A percentile compares a stretch with the other conserved stretches of the same genome.
phyloP scores from a whole-genome alignment of 1,140 invertebrate genomes.

The Hormaphis cornu region DNA sequence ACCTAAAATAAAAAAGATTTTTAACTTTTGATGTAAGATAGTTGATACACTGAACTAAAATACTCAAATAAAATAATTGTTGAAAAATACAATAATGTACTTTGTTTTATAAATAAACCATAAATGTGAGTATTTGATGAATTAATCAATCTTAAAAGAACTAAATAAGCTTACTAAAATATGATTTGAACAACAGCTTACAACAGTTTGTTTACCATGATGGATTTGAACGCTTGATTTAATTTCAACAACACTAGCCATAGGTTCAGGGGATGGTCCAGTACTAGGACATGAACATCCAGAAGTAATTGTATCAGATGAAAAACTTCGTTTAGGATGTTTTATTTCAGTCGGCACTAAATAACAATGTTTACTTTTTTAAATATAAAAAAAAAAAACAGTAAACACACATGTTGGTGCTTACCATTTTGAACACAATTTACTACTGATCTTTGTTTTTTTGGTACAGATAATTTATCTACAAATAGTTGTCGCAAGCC shows the following conservation, averaged over 20 bases:
- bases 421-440: slow-evolving; percentile 24
- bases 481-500: slow-evolving; percentile 18
- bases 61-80: neutral
- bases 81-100: too few relatives aligned
- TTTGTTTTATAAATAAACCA: too few relatives aligned
- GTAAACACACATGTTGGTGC: neutral
- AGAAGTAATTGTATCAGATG: slow-evolving; percentile 10
- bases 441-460: slow-evolving; percentile 10
- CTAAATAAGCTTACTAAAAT: slow-evolving; percentile 4
- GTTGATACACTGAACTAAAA: slow-evolving; percentile 9
- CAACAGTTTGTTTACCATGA: neutral
- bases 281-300: slow-evolving; percentile 15
- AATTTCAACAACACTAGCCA: neutral
- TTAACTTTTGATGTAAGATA: slow-evolving; percentile 13
- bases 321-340: slow-evolving; percentile 20
- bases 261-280: neutral
- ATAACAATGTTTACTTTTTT: neutral
- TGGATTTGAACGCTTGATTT: neutral
- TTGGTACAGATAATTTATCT: slow-evolving; percentile 26
- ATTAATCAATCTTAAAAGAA: neutral
- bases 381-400: neutral
- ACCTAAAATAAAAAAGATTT: slow-evolving; percentile 44
- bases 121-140: too few relatives aligned
- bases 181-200: slow-evolving; percentile 4
- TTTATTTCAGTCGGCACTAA: slow-evolving; percentile 9